Evolutionary conservation across 1,140 invertebrate genomes (phyloP).

Genomic region (Bombus superbus): DNA sequence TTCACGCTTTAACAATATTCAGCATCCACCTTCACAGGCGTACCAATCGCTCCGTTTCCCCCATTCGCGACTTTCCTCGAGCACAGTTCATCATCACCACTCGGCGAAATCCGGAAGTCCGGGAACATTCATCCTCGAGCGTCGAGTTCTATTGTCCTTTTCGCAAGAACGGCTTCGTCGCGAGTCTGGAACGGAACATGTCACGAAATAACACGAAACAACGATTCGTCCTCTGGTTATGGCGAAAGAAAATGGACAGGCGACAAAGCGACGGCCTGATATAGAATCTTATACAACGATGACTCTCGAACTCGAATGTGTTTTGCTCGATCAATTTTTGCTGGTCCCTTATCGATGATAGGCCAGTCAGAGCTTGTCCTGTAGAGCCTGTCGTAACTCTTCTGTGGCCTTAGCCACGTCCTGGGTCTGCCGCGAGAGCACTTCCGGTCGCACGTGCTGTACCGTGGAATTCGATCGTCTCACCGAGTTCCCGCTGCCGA

Average conservation of each 20-base stretch:
- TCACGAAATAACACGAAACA: neutral
- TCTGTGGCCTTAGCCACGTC: slow-evolving; percentile 88
- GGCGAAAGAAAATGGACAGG: neutral
- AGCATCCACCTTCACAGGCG: neutral
- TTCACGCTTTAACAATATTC: neutral
- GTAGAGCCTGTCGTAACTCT: slow-evolving; percentile 87
- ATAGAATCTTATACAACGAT: neutral
- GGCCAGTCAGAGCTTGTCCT: slow-evolving; percentile 87
- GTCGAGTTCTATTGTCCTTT: slow-evolving; percentile 16
- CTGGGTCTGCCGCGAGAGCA: slow-evolving; percentile 76
- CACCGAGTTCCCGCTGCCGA: slow-evolving; percentile 85
- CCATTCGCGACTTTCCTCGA: neutral
- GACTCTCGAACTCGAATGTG: slow-evolving; percentile 1
- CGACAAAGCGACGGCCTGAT: neutral
- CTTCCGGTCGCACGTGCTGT: slow-evolving; percentile 75
- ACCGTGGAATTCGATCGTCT: slow-evolving; percentile 78
- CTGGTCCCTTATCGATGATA: slow-evolving; percentile 11
- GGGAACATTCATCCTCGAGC: neutral
- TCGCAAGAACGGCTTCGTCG: neutral
- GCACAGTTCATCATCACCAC: neutral
- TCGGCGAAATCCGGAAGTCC: neutral
- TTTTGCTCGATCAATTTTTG: slow-evolving; percentile 40
- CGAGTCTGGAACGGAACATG: neutral
- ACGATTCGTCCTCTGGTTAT: neutral
- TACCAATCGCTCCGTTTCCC: neutral